Evolutionary conservation across 2,888 invertebrate species (phyloP), one percentile per base, ranked within the genome.

Genomic region (Platerodrilus igneus): DNA sequence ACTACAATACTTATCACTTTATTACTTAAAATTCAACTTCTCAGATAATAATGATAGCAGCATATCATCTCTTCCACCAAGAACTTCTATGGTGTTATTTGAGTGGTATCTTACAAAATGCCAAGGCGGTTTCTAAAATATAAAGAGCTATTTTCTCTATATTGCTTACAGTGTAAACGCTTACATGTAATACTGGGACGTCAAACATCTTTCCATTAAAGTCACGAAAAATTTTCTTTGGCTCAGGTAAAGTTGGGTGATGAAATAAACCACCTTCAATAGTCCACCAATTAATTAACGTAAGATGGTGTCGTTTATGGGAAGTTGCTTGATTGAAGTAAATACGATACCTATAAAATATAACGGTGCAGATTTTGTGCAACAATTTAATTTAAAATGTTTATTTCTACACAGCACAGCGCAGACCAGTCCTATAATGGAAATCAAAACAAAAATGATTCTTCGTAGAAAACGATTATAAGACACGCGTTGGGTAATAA

Each of bases 261-360:
- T 75, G 76, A 60, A 81, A 83, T 7, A 85, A 65, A 0, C 78
- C 76, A 35, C 69, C 65, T 27, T 68, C 70, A 25, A 70, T 74
- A 3, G 79, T 75, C 78, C 83, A 85, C 85, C 85, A 86, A 63
- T 86, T 86, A 6, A 85, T 78, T 52, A 83, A 64, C 2, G 72
- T 66, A 22, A 86, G 63, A 50, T 75, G 73, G 30, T 79, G 76
- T 9, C 69, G 64, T 8, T 72, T 75, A 35, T 77, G 67, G 0
- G 84, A 74, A 1, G 73, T 71, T 0, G 79, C 82, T 64, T 84
- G 85, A 61, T 81, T 85, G 64, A 83, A 86, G 60, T 81, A 83
- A 25, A 86, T 70, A 7, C 83, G 73, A 55, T 80, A 84, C 20
- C 83, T 83, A 42, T 4, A 53, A 53, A 28, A 19, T 17, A n/a